Base-by-base conservation (phyloP, 1,140 invertebrate genomes). In the Teleogryllus occipitalis region DNA sequence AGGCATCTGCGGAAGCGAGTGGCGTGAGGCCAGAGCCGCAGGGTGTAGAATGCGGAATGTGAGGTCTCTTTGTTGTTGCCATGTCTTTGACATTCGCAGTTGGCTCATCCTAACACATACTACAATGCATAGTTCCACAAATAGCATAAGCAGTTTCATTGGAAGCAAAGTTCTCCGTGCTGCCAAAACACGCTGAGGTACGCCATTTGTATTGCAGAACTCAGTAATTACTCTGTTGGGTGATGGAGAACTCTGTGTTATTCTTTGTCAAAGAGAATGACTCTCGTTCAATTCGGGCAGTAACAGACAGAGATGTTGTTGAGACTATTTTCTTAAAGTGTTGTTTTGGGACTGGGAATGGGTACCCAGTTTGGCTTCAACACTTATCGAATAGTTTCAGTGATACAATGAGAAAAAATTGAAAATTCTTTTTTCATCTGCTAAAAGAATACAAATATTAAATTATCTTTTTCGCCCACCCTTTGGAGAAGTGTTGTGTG, bases 111-210 rank as follows among this genome's bases (percentile, higher is more conserved):
- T 18, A 18, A 18, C 54, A 65, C 54, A 65, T 65, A 10, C 54
- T 18, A 65, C 54, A 65, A 65, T 65, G 54, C 54, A 65, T 65
- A 65, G 54, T 18, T 65, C 54, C 18, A 65, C 54, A 65, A 65
- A 65, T 65, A 65, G 54, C 54, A 18, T 65, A 65, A 65, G 54
- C 54, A 65, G 54, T 65, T 65, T 65, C 54, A 65, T 65, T 65
- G 54, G 54, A 14, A 65, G 54, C 54, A 7, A 65, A 65, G 54
- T 65, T 10, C 54, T 10, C 10, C 18, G 54, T 14, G 54, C 54
- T 65, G 54, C 54, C 54, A 65, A 65, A 65, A 65, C 54, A 65
- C 54, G 54, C 54, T 65, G 18, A 65, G 18, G 27, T 14, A 65
- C 54, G 54, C 54, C 54, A 65, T 65, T 65, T 18, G 54, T 65